phyloP scores from a whole-genome alignment of 1,140 invertebrate species.

The Chlorops oryzae region DNA sequence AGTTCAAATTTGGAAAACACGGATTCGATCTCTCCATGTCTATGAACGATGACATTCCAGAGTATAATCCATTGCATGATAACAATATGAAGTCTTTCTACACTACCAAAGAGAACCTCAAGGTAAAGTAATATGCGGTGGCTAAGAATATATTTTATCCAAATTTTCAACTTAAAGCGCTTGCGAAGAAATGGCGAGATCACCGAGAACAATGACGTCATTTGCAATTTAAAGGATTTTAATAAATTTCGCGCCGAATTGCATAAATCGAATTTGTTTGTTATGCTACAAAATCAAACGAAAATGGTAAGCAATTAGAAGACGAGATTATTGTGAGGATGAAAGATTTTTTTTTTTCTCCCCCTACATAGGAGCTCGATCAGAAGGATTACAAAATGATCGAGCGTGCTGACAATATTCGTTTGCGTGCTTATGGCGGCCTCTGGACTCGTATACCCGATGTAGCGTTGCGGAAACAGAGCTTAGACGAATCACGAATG shows the following conservation, averaged over 20 bases:
- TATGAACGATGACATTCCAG: slow-evolving; percentile 23
- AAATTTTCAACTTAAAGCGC: slow-evolving; percentile 19
- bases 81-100: slow-evolving; percentile 41
- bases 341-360: no score
- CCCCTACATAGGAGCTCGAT: no score
- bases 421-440: no score
- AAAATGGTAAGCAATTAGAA: no score
- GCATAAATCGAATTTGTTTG: slow-evolving; percentile 44
- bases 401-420: no score
- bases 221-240: slow-evolving; percentile 43
- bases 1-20: slow-evolving; percentile 34
- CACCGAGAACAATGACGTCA: slow-evolving; percentile 40
- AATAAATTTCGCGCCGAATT: slow-evolving; percentile 38
- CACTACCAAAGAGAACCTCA: slow-evolving; percentile 33
- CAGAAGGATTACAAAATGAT: no score
- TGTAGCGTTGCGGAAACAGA: no score
- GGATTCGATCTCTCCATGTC: slow-evolving; percentile 34
- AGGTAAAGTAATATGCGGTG: background rate
- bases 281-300: slow-evolving; percentile 36
- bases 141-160: background rate
- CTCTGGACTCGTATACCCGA: no score
- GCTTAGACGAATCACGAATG: no score
- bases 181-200: slow-evolving; percentile 39
- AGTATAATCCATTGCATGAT: slow-evolving; percentile 43
- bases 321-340: no score